Evolutionary conservation across 1,140 invertebrate genomes (phyloP), one percentile per base, ranked within the genome.

Genomic region (Mercenaria mercenaria): DNA sequence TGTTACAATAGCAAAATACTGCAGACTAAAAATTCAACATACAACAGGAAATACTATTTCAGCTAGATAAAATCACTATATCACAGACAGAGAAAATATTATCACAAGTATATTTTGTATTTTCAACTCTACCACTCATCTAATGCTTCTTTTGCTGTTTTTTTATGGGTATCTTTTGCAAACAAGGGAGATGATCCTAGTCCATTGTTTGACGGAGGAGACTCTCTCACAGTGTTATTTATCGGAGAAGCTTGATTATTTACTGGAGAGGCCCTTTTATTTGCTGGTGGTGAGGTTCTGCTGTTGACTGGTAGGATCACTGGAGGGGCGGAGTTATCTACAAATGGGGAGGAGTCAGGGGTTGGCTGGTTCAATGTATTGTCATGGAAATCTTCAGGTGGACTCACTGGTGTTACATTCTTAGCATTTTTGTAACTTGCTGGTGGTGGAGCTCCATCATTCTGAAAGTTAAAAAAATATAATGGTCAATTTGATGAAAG

Each of bases 61-160:
- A n/a, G 61, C 20, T 26, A n/a, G 10, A 20, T 37, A 72, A 34
- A 41, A 34, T n/a, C n/a, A n/a, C n/a, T n/a, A 72, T 72, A 37
- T 34, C 32, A 72, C 67, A 72, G 32, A 41, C 23, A n/a, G n/a
- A n/a, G n/a, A 37, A 20, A 72, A 32, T 18, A 32, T 72, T 72
- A 41, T 34, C 10, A 72, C 67, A 72, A 34, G 23, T 20, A 23
- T 15, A 59, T 3, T 59, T 8, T 47, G 43, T 47, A 23, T 59
- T 29, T n/a, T n/a, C 26, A 20, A 23, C n/a, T 76, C 41, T 76
- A 76, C 72, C 72, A 76, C 0, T 76, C 41, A 76, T 76, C 72
- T 15, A 76, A 26, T 3, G 37, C 41, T 43, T 76, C 72, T 50
- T 76, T 41, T 23, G 72, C 18, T 23, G 72, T 76, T 50, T 50